Percentiles rank a stretch among this genome's conserved stretches.
Conservation (phyloP, 2,888 invertebrate species). For the Coelogynopora nodosa region DNA sequence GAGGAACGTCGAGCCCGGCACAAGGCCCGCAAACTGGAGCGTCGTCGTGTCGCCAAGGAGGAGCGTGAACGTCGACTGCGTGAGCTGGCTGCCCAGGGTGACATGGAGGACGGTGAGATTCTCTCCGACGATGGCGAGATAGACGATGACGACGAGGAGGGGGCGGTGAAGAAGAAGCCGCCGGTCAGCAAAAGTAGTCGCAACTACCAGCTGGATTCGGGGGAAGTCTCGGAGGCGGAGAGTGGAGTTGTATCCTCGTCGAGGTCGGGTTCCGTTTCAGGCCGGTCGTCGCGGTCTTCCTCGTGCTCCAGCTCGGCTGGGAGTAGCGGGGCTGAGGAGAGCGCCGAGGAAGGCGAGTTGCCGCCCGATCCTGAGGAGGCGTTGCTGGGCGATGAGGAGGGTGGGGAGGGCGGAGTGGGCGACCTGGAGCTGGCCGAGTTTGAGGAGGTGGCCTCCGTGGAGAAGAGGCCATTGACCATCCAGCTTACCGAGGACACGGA, state of each 20-base stretch:
- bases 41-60: not conserved
- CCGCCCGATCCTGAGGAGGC: not conserved
- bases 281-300: not conserved
- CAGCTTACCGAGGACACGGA: not conserved
- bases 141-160: not conserved
- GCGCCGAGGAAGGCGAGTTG: slow-evolving; percentile 6
- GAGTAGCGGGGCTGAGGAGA: not conserved
- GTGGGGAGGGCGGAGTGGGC: not conserved
- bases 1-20: not conserved
- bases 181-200: not conserved
- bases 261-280: not conserved
- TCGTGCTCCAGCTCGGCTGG: not conserved
- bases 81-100: not conserved
- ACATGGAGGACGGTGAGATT: slow-evolving; percentile 6
- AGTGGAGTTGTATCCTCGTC: not conserved
- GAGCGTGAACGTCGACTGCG: not conserved
- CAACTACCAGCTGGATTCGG: not conserved
- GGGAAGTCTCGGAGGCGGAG: not conserved
- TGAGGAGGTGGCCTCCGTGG: not conserved
- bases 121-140: not conserved
- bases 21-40: not conserved
- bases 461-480: not conserved
- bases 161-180: not conserved
- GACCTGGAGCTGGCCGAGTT: slow-evolving; percentile 13
- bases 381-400: not conserved